Evolutionary conservation across 2,797 vertebrate genomes (phyloP).

Genomic region (Masticophis lateralis): DNA sequence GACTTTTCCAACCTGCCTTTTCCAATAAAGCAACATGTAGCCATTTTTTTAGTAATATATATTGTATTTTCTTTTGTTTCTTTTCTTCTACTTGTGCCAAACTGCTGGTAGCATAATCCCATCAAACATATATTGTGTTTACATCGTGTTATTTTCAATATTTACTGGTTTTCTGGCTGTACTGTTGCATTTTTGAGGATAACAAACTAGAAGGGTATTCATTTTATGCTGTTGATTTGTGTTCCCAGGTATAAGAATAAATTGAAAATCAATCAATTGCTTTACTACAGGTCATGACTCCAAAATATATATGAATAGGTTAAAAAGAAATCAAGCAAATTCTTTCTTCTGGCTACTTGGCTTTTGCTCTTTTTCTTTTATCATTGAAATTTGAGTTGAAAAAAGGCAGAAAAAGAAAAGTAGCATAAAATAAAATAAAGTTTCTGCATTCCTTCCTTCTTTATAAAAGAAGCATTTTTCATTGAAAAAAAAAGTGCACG

Average conservation of each 20-base stretch:
- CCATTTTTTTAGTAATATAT: neutral
- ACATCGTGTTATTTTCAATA: slow-evolving; percentile 27
- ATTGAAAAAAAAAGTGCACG: slow-evolving; percentile 49
- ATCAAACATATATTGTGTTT: neutral
- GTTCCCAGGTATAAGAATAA: neutral
- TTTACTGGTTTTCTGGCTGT: neutral
- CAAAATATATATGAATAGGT: neutral
- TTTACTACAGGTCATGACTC: neutral
- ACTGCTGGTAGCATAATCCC: neutral
- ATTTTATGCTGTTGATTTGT: slow-evolving; percentile 5
- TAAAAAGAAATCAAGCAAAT: neutral
- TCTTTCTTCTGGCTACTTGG: neutral
- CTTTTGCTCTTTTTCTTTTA: slow-evolving; percentile 28
- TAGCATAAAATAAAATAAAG: slow-evolving; percentile 14
- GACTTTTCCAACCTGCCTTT: neutral
- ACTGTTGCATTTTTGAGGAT: slow-evolving; percentile 27
- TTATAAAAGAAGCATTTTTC: slow-evolving; percentile 49
- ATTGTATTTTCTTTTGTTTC: slow-evolving; percentile 17
- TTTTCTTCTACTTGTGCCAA: slow-evolving; percentile 12
- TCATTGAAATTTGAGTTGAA: slow-evolving; percentile 15
- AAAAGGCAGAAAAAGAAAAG: neutral
- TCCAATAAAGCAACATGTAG: slow-evolving; percentile 1
- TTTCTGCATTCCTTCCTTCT: slow-evolving; percentile 10
- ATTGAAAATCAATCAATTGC: neutral
- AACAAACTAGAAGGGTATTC: neutral